Base-by-base conservation (phyloP, 2,113 vertebrate genomes). In the Xenopus tropicalis region DNA sequence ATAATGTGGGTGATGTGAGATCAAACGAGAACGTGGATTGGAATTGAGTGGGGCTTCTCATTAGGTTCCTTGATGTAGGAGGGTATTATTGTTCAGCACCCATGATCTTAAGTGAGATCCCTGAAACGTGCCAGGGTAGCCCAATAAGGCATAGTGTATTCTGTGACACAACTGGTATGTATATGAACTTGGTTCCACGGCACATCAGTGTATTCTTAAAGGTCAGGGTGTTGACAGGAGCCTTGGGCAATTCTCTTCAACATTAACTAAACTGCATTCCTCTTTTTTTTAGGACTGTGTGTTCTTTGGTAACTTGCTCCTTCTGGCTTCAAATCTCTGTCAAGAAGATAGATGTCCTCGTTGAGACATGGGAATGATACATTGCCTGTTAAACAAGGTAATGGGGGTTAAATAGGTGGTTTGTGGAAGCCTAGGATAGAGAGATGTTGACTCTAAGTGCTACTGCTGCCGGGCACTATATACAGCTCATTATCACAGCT, bases 331-430 rank as follows among this genome's bases (percentile, higher is more conserved):
- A 76, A 76, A 62, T 48, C 64, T 69, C 73, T 76, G 73, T 76
- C 73, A 76, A 69, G 48, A 76, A 63, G 73, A 76, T 63, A 56
- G 54, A 76, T 76, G 73, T 54, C 57, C 66, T 63, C 44, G 73
- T 69, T 76, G 73, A 76, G 73, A 68, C 58, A 69, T 66, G 66
- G 73, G 73, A 69, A 76, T 76, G 73, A 76, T 76, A 54, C 61
- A 76, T 76, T 54, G 59, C 20, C 66, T 69, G 58, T 59, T 76
- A 69, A 76, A 76, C 73, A 69, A 74, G 61, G 58, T 76, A 74
- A 76, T 76, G 59, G 73, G 59, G 66, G 65, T 76, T 76, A 69
- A 76, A 69, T 63, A 63, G 66, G 42, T 56, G 71, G 61, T 59
- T 66, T 74, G 14, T 22, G 24, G 54, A 23, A 61, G 59, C 25